Conservation (phyloP, 2,113 vertebrate species). For the Agapornis roseicollis region DNA sequence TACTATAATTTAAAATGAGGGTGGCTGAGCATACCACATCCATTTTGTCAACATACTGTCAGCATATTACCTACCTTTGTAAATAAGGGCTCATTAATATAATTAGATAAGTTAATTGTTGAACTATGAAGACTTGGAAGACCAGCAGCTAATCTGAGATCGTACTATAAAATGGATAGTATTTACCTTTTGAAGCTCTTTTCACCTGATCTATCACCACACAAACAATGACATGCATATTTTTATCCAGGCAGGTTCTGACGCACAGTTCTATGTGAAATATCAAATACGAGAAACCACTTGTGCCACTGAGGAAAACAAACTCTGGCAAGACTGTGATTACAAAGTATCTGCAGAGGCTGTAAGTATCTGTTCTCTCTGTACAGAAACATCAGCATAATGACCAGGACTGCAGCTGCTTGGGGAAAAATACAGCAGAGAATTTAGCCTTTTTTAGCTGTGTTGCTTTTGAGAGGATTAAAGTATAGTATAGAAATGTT, state of each 20-base stretch:
- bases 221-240: background rate
- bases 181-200: background rate
- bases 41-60: background rate
- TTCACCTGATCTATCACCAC: background rate
- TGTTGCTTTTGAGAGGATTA: background rate
- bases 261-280: constrained; percentile 67
- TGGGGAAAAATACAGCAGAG: background rate
- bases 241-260: constrained; percentile 70
- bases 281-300: constrained; percentile 79
- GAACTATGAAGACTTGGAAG: background rate
- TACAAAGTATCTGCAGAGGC: constrained; percentile 63
- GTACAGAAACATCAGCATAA: background rate
- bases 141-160: background rate
- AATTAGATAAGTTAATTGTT: background rate
- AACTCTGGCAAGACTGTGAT: constrained; percentile 82
- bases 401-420: background rate
- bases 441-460: background rate
- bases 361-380: constrained; percentile 63
- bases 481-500: background rate
- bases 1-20: background rate
- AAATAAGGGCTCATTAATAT: background rate
- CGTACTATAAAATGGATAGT: background rate
- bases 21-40: background rate
- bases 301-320: constrained; percentile 69
- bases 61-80: background rate